phyloP scores from a whole-genome alignment of 2,113 vertebrate species.

The Cettia cetti region DNA sequence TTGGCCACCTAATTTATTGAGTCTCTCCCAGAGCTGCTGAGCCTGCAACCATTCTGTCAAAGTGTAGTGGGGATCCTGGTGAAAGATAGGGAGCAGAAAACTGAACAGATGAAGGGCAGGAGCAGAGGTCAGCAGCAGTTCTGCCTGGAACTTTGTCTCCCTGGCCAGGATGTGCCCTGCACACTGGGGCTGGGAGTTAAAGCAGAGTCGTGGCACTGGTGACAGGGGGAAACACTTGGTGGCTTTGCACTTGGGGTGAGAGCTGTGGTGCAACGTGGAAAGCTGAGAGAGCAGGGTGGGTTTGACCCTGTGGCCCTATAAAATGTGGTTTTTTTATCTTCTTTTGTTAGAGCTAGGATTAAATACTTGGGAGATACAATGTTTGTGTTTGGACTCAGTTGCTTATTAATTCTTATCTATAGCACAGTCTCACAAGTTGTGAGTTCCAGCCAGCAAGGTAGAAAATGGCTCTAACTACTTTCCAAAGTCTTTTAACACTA shows the following conservation, averaged over 20 bases:
- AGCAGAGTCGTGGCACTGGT: not conserved
- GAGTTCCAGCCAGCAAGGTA: not conserved
- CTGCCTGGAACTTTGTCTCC: not conserved
- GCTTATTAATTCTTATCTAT: not conserved
- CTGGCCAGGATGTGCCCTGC: not conserved
- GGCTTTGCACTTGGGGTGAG: not conserved
- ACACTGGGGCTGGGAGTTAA: not conserved
- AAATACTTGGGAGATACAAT: not conserved
- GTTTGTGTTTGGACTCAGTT: not conserved
- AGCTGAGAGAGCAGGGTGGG: not conserved
- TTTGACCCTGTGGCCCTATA: not conserved
- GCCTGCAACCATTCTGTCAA: not conserved
- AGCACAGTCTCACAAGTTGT: not conserved
- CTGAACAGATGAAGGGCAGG: not conserved
- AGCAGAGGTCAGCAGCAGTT: rapidly evolving
- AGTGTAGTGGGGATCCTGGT: not conserved
- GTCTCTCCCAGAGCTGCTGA: not conserved
- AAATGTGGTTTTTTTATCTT: not conserved
- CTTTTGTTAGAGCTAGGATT: not conserved
- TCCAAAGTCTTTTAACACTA: not conserved
- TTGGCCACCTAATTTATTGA: not conserved
- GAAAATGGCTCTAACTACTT: not conserved
- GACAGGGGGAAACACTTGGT: not conserved
- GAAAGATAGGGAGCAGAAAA: too few relatives aligned
- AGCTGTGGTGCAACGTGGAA: rapidly evolving